Evolutionary conservation across 2,888 invertebrate species (phyloP).

Genomic region (Petrophora chlorosata): DNA sequence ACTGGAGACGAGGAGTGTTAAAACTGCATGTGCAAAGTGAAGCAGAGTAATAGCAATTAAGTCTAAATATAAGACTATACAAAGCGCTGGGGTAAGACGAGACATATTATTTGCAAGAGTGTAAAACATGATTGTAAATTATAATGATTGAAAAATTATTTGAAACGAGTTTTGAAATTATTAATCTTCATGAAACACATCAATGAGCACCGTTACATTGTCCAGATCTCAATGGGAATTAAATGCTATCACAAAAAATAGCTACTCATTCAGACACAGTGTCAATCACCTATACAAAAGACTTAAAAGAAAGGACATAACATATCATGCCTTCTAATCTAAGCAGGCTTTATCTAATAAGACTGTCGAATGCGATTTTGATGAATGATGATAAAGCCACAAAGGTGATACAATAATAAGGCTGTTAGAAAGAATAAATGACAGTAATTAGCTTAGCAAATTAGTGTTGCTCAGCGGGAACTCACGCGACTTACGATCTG

Average conservation of each 20-base stretch:
- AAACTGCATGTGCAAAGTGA: too few species aligned
- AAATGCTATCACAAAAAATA: constrained; percentile 11
- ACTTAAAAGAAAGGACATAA: constrained; percentile 24
- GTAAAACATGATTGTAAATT: too few species aligned
- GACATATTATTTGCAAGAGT: too few species aligned
- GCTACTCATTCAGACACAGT: constrained; percentile 3
- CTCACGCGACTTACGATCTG: too few species aligned
- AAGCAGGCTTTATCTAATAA: constrained; percentile 29
- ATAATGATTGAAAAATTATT: background rate
- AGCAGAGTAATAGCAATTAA: too few species aligned
- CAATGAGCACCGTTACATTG: background rate
- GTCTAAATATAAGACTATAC: too few species aligned
- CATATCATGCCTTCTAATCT: constrained; percentile 23
- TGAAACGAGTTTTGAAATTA: too few species aligned
- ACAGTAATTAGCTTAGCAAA: constrained; percentile 23
- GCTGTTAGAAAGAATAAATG: constrained; percentile 30
- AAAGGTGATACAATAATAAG: constrained; percentile 32
- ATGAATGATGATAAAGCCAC: constrained; percentile 33
- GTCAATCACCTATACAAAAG: constrained; percentile 19
- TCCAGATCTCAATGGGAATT: background rate
- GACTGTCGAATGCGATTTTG: constrained; percentile 32
- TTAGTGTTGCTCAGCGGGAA: too few species aligned
- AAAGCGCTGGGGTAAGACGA: too few species aligned
- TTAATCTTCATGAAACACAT: background rate
- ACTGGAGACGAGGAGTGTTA: too few species aligned